Evolutionary conservation across 2,797 vertebrate genomes (phyloP).

Genomic region (Gouania willdenowi): DNA sequence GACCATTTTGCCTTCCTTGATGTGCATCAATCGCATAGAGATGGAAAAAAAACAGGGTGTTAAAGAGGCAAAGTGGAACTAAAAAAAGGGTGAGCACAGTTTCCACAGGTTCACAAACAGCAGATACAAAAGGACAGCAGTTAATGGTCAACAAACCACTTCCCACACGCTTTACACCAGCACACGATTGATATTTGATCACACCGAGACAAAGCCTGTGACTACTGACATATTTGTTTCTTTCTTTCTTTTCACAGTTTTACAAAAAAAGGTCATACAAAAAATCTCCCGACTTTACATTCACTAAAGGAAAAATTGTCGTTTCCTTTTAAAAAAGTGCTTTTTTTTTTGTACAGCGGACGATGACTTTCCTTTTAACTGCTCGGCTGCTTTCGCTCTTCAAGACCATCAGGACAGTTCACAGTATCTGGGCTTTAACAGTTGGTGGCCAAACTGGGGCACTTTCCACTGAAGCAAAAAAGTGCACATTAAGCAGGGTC

Average conservation of each 20-base stretch:
- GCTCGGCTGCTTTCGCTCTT: constrained; percentile 21
- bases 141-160: constrained; percentile 30
- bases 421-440: constrained; percentile 72
- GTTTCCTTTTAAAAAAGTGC: constrained; percentile 66
- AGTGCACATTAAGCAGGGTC: constrained; percentile 60
- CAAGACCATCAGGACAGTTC: constrained; percentile 63
- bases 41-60: not conserved
- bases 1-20: constrained; percentile 6
- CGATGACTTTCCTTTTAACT: constrained; percentile 21
- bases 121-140: constrained; percentile 53
- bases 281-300: constrained; percentile 72
- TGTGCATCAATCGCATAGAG: constrained; percentile 1
- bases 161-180: constrained; percentile 13
- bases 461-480: constrained; percentile 53
- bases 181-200: constrained; percentile 24
- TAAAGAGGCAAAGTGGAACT: constrained; percentile 47
- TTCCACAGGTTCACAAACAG: constrained; percentile 17
- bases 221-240: not conserved
- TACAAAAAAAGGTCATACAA: constrained; percentile 69
- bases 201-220: constrained; percentile 25
- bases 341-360: constrained; percentile 61
- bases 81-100: constrained; percentile 6
- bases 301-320: constrained; percentile 64
- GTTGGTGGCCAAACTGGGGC: constrained; percentile 56
- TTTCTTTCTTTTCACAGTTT: constrained; percentile 33